Conservation (phyloP, 2,113 vertebrate genomes). For the Pavo muticus region DNA sequence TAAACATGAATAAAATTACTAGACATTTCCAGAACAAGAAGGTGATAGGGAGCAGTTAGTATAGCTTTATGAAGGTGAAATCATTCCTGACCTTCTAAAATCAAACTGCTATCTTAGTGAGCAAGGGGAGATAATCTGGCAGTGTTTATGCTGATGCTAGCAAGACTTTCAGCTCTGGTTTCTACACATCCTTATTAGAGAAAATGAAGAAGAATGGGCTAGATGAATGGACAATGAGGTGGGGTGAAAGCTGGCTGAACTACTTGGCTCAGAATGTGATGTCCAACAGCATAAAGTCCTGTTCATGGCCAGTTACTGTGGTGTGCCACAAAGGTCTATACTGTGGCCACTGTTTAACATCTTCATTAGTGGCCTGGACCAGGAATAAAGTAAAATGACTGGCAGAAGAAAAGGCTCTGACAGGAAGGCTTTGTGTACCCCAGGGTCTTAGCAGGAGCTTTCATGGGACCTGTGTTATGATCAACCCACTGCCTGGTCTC, state of each 20-base stretch:
- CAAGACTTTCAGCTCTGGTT: not conserved
- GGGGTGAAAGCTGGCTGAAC: not conserved
- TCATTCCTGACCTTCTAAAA: not conserved
- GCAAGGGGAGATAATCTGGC: not conserved
- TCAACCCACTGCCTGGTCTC: not conserved
- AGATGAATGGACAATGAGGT: not conserved
- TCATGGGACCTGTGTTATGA: not conserved
- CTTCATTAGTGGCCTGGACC: not conserved
- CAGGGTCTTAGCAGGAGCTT: not conserved
- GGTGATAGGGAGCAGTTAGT: no score
- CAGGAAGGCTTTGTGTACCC: not conserved
- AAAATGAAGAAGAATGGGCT: not conserved
- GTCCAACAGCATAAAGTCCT: not conserved
- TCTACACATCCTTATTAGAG: not conserved
- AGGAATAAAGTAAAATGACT: not conserved
- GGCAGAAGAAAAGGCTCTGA: not conserved
- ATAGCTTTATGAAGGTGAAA: no score
- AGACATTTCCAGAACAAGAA: no score
- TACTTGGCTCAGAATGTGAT: not conserved
- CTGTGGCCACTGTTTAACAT: not conserved
- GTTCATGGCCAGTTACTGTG: not conserved
- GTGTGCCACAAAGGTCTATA: not conserved
- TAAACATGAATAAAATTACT: no score
- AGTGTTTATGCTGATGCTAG: not conserved
- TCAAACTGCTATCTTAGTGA: not conserved